phyloP scores from a whole-genome alignment of 2,888 invertebrate genomes.

The Thecophora atra region DNA sequence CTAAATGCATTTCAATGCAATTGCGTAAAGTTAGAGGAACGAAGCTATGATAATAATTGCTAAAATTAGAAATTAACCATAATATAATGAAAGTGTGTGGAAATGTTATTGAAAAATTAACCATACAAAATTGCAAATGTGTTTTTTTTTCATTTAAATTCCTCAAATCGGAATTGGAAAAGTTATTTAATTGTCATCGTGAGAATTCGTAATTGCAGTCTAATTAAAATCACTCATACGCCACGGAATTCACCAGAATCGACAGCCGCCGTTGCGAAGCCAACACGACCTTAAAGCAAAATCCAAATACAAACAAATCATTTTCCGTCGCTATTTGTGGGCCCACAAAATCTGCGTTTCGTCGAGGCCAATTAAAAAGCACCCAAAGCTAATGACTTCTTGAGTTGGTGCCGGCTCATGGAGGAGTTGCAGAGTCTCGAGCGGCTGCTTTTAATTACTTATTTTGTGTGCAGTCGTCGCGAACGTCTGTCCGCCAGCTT shows the following conservation, averaged over 20 bases:
- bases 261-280: too few species aligned
- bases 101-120: too few species aligned
- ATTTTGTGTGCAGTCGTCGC: constrained; percentile 2
- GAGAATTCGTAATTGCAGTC: not conserved
- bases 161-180: not conserved
- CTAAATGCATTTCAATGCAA: too few species aligned
- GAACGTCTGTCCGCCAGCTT: not conserved
- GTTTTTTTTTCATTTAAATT: not conserved
- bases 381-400: not conserved
- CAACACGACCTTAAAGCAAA: too few species aligned
- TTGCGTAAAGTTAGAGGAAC: too few species aligned
- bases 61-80: too few species aligned
- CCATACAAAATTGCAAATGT: not conserved
- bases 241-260: too few species aligned
- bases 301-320: too few species aligned
- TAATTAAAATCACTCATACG: too few species aligned
- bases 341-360: not conserved
- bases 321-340: not conserved
- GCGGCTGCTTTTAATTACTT: constrained; percentile 13
- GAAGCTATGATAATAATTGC: too few species aligned
- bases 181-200: not conserved
- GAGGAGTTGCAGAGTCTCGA: not conserved
- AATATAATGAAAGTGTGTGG: too few species aligned
- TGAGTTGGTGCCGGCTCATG: not conserved
- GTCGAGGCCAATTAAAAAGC: not conserved